Evolutionary conservation across 2,888 invertebrate species (phyloP).

Genomic region (Eueremaeus valkanovi): DNA sequence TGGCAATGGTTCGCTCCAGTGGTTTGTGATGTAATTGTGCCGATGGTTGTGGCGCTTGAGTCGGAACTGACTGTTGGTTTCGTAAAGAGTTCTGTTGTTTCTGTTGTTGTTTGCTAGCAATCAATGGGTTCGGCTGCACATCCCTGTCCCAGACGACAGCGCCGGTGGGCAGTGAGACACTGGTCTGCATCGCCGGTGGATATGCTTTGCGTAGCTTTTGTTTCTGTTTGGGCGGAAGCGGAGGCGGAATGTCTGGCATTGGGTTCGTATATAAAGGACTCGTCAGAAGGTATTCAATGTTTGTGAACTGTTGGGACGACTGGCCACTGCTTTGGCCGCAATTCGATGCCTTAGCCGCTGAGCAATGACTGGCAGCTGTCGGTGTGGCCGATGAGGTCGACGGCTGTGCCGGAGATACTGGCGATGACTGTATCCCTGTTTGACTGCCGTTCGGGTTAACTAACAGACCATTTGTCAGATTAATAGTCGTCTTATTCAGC

Average conservation of each 20-base stretch:
- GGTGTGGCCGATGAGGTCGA: neutral
- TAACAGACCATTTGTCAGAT: slow-evolving; percentile 12
- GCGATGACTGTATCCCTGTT: neutral
- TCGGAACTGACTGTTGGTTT: slow-evolving; percentile 45
- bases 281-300: slow-evolving; percentile 45
- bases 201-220: slow-evolving; percentile 4
- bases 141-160: no score
- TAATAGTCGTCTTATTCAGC: slow-evolving; percentile 9
- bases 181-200: neutral
- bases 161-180: slow-evolving; percentile 6
- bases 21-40: slow-evolving; percentile 65
- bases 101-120: neutral
- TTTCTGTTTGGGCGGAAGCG: slow-evolving; percentile 63
- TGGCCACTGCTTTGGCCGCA: neutral
- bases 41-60: no score
- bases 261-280: slow-evolving; percentile 39
- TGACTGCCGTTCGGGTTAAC: slow-evolving; percentile 1
- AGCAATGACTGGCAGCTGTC: slow-evolving; percentile 14
- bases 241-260: slow-evolving; percentile 55
- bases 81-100: neutral
- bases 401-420: neutral
- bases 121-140: neutral
- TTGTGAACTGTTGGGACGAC: slow-evolving; percentile 42
- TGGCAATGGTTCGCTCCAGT: slow-evolving; percentile 63
- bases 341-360: slow-evolving; percentile 45